phyloP scores from a whole-genome alignment of 2,113 vertebrate species.

The Centropus bengalensis region DNA sequence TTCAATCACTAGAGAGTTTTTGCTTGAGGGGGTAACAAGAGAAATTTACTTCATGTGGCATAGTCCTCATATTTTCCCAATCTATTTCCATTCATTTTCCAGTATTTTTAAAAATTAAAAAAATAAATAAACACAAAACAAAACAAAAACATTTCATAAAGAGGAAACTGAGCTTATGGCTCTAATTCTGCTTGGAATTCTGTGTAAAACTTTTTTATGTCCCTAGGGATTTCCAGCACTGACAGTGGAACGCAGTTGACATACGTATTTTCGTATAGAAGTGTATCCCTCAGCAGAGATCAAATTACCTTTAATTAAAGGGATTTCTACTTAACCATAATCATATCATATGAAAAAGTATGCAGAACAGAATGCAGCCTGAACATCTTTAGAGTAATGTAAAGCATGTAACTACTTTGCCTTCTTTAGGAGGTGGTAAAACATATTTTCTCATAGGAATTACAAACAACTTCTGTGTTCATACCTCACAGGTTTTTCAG shows the following conservation, averaged over 20 bases:
- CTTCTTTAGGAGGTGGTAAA: background rate
- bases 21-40: conserved; percentile 13
- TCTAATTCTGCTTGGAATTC: conserved; percentile 17
- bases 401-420: background rate
- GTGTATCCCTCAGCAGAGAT: background rate
- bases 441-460: background rate
- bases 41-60: conserved; percentile 6
- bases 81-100: conserved; percentile 19
- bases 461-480: background rate
- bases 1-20: conserved; percentile 4
- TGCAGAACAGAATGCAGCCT: background rate
- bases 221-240: background rate
- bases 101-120: background rate
- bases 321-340: background rate
- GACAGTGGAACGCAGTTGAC: background rate
- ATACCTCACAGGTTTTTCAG: background rate
- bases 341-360: background rate
- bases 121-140: no score
- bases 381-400: background rate
- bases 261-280: background rate
- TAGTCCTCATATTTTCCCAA: background rate
- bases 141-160: background rate
- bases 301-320: background rate
- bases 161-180: background rate
- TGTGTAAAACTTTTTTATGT: background rate